A percentile compares a stretch with the other conserved stretches of the same genome.
Conservation (phyloP, 2,888 invertebrate genomes). For the Campopleginae sp. region DNA sequence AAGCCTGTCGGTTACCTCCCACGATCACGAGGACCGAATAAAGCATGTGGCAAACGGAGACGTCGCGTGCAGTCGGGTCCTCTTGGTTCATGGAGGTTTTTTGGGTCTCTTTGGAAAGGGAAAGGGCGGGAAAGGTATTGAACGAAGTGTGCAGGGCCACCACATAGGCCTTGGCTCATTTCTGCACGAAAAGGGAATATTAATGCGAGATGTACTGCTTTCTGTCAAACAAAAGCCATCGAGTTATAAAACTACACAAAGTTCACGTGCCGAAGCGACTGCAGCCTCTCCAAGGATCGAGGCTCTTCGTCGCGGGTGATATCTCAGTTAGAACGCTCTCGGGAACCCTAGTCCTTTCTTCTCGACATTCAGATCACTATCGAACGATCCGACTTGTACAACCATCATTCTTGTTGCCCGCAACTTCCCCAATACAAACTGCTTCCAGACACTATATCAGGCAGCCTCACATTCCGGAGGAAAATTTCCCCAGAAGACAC, state of each 20-base stretch:
- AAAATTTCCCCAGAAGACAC: conserved; percentile 22
- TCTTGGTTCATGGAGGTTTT: conserved; percentile 18
- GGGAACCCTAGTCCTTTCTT: conserved; percentile 70
- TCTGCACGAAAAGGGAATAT: conserved; percentile 78
- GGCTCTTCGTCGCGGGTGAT: conserved; percentile 78
- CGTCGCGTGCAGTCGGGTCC: conserved; percentile 41
- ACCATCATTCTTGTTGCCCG: conserved; percentile 49
- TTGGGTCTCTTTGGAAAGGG: conserved; percentile 42
- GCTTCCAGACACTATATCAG: conserved; percentile 31
- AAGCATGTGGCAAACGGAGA: conserved; percentile 50
- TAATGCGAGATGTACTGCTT: conserved; percentile 72
- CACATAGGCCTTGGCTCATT: conserved; percentile 67
- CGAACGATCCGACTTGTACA: conserved; percentile 74
- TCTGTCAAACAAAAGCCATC: conserved; percentile 19
- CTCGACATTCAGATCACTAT: conserved; percentile 77
- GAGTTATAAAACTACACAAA: conserved; percentile 14
- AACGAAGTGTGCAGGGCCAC: conserved; percentile 50
- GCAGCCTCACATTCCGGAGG: conserved; percentile 45
- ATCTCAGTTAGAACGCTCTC: conserved; percentile 77
- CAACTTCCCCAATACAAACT: conserved; percentile 45
- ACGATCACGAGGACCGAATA: conserved; percentile 58
- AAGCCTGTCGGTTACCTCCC: conserved; percentile 58
- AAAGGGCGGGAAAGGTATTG: conserved; percentile 24
- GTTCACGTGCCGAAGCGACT: conserved; percentile 56
- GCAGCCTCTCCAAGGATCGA: conserved; percentile 70